Percentiles rank a stretch among this genome's conserved stretches.
Conservation (phyloP, 2,113 vertebrate species). For the Cardinalis cardinalis region DNA sequence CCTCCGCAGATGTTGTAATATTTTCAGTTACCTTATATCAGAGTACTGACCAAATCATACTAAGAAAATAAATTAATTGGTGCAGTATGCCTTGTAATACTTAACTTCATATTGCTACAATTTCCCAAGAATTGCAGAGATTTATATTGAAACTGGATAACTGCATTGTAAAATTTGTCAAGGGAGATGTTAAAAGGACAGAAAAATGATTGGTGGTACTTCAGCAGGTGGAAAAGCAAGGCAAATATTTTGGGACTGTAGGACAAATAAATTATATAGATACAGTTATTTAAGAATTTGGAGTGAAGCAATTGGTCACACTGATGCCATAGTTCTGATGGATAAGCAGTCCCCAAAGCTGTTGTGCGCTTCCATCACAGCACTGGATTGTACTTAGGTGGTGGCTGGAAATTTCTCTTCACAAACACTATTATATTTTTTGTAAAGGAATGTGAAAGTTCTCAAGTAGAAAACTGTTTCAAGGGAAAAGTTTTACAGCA, state of each 20-base stretch:
- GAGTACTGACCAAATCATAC: not conserved
- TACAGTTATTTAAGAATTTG: not conserved
- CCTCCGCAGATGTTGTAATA: not conserved
- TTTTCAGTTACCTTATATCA: not conserved
- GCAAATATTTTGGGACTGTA: not conserved
- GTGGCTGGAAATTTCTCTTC: not conserved
- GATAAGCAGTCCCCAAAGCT: not conserved
- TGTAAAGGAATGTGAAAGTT: not conserved
- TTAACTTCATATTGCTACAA: not conserved
- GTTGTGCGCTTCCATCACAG: not conserved
- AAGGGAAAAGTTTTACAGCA: not conserved
- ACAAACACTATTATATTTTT: not conserved
- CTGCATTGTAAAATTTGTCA: not conserved
- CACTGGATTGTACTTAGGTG: not conserved
- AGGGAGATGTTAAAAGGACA: not conserved
- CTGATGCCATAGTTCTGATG: not conserved
- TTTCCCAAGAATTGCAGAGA: not conserved
- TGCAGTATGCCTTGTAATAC: not conserved
- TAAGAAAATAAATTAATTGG: not conserved
- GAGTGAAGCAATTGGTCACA: not conserved
- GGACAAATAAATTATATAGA: not conserved
- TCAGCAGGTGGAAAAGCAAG: not conserved
- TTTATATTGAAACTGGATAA: not conserved
- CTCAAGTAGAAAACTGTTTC: not conserved
- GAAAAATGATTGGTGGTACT: not conserved